Evolutionary conservation across 1,140 invertebrate species (phyloP).

Genomic region (Aphis craccivora): DNA sequence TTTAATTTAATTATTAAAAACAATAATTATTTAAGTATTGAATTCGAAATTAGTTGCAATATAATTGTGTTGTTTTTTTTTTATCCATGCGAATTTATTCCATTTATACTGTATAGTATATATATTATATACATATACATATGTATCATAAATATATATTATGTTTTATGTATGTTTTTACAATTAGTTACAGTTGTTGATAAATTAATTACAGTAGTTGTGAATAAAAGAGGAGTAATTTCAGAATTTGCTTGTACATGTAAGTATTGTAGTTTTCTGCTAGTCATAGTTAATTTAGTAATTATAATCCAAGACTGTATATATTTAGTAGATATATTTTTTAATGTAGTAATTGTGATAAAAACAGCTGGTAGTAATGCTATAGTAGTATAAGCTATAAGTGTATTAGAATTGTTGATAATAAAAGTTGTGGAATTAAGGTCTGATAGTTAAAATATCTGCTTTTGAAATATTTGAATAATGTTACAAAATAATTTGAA

Average conservation of each 20-base stretch:
- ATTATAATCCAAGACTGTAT: neutral
- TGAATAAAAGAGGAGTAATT: slow-evolving; percentile 7
- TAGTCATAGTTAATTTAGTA: neutral
- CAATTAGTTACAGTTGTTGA: neutral
- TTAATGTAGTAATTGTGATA: neutral
- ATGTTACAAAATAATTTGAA: neutral
- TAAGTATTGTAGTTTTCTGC: neutral
- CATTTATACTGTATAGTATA: too few relatives aligned
- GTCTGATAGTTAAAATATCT: neutral
- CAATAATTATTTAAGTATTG: neutral
- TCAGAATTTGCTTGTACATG: neutral
- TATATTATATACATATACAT: neutral
- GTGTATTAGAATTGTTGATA: neutral
- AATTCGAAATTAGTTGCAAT: neutral
- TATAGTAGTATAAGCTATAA: neutral
- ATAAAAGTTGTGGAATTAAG: neutral
- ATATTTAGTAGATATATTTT: neutral
- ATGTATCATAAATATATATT: neutral
- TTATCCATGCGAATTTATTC: neutral
- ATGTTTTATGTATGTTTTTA: neutral
- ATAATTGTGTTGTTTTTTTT: neutral
- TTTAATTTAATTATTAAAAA: neutral
- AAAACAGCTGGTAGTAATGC: neutral
- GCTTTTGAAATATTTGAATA: neutral
- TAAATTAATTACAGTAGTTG: slow-evolving; percentile 1